phyloP scores from a whole-genome alignment of 2,888 invertebrate species.

The Agrochola lychnidis region DNA sequence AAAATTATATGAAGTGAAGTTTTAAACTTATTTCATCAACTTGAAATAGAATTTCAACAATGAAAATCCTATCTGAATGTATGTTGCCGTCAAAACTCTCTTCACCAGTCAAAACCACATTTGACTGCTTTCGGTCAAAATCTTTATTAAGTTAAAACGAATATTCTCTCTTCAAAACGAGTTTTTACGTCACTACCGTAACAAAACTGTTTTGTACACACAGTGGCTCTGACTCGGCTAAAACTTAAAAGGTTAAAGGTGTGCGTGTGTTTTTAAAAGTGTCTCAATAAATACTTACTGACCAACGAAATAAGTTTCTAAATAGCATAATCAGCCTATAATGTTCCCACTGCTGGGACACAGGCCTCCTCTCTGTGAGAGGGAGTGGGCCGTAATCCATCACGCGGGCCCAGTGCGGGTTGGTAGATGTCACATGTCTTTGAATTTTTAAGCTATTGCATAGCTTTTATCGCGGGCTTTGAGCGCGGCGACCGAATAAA shows the following conservation, averaged over 20 bases:
- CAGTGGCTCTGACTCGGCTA: background rate
- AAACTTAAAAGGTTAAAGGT: too few species aligned
- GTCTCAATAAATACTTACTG: background rate
- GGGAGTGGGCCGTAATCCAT: too few species aligned
- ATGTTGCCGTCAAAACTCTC: background rate
- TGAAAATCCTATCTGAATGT: background rate
- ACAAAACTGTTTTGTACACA: background rate
- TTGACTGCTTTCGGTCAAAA: background rate
- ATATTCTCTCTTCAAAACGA: background rate
- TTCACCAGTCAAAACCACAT: background rate
- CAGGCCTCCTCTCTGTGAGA: too few species aligned
- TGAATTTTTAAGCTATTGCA: too few species aligned
- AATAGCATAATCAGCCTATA: background rate
- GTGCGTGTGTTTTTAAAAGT: background rate
- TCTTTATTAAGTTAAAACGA: background rate
- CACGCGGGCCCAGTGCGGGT: too few species aligned
- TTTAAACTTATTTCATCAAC: constrained; percentile 49
- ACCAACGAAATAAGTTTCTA: background rate
- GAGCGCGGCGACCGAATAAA: too few species aligned
- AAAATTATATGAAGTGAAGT: constrained; percentile 38
- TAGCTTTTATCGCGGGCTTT: too few species aligned
- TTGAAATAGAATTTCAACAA: constrained; percentile 37
- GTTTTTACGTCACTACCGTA: background rate
- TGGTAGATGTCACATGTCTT: too few species aligned
- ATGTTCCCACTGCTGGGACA: too few species aligned